Evolutionary conservation across 2,888 invertebrate genomes (phyloP).

Genomic region (Salpingus planirostris): DNA sequence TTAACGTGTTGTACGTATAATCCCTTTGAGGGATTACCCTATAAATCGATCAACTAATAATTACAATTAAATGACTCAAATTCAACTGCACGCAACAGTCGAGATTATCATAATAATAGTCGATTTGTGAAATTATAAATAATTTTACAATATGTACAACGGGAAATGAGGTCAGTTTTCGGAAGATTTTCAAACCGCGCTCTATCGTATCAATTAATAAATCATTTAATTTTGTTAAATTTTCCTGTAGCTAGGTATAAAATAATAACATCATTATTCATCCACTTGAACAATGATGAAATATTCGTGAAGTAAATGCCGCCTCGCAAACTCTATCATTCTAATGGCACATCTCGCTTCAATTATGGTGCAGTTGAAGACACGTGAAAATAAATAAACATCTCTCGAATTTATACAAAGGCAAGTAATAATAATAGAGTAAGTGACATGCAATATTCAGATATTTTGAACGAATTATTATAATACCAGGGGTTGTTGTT

Average conservation of each 20-base stretch:
- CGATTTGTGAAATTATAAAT: constrained; percentile 16
- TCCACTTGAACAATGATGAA: constrained; percentile 17
- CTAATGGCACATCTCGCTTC: constrained; percentile 23
- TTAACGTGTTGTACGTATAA: constrained; percentile 18
- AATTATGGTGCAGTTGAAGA: constrained; percentile 25
- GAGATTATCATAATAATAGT: constrained; percentile 17
- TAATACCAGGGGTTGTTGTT: constrained; percentile 20
- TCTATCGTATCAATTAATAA: neutral
- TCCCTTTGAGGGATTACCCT: too few species aligned
- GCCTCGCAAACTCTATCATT: too few species aligned
- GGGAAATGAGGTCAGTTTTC: constrained; percentile 17
- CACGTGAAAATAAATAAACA: constrained; percentile 14
- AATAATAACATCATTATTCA: constrained; percentile 8
- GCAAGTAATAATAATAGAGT: constrained; percentile 16
- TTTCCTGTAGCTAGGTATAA: constrained; percentile 6
- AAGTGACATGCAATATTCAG: constrained; percentile 15
- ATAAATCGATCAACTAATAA: constrained; percentile 7
- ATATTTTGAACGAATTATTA: constrained; percentile 17
- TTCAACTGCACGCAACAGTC: constrained; percentile 30
- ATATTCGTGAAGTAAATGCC: too few species aligned
- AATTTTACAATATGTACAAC: constrained; percentile 21
- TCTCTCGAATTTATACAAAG: constrained; percentile 17
- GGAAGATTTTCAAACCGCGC: constrained; percentile 21
- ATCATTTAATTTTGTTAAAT: constrained; percentile 15
- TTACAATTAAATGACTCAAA: constrained; percentile 19